These are phyloP conservation scores for Pygoscelis adeliae DNA, from an alignment of 2,113 vertebrate genomes.

Conservation along the genomic window DNA sequence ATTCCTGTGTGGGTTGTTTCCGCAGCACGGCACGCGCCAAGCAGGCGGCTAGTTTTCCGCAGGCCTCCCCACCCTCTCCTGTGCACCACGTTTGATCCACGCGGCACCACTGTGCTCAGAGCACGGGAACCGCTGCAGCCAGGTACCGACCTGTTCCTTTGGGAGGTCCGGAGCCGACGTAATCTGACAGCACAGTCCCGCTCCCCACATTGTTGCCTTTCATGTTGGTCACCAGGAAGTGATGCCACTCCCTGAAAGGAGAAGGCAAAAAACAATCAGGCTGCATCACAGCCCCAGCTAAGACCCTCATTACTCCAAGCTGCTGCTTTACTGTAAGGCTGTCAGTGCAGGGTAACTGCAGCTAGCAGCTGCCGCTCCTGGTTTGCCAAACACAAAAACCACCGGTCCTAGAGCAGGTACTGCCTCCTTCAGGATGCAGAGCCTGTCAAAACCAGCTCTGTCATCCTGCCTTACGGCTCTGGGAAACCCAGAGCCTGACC, in stretches of 20 bases:
- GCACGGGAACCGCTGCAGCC: fast-evolving
- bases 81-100: fast-evolving
- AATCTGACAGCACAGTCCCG: slow-evolving; percentile 88
- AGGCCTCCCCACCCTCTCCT: no score
- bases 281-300: neutral
- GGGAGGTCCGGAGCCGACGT: slow-evolving; percentile 90
- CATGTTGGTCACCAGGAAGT: slow-evolving; percentile 94
- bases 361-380: neutral
- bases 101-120: fast-evolving
- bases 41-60: neutral
- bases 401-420: neutral
- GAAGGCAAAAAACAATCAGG: neutral
- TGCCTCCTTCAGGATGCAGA: neutral
- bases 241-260: slow-evolving; percentile 90
- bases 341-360: fast-evolving
- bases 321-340: neutral
- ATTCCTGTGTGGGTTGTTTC: fast-evolving
- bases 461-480: neutral
- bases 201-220: slow-evolving; percentile 88
- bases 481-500: neutral
- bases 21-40: fast-evolving
- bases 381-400: neutral
- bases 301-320: neutral
- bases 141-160: slow-evolving; percentile 86
- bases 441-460: neutral